Base-by-base conservation (phyloP, 2,113 vertebrate species). In the Pao palembangensis region DNA sequence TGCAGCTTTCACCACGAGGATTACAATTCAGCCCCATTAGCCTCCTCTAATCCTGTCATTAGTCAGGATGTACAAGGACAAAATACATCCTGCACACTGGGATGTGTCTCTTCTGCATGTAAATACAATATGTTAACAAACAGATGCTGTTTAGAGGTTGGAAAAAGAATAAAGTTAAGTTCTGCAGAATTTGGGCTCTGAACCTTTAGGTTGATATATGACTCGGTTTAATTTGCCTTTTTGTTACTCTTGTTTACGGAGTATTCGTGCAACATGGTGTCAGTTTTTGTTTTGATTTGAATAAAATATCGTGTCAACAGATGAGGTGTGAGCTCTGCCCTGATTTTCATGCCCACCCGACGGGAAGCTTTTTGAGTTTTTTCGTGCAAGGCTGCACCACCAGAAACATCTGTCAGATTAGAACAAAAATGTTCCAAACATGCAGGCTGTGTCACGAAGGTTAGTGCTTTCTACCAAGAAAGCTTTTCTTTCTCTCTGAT, bases 11-110 rank as follows among this genome's bases (percentile, higher is more conserved):
- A 71, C 70, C 38, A 3, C 2, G 34, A 62, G 83, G 75, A 85
- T 85, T 83, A 82, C 71, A 69, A 78, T 86, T 78, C 83, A 73
- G 55, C 58, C 66, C 61, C 51, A 51, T 59, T 65, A 52, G 64
- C 66, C 14, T 51, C 48, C 66, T 59, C 70, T 83, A 87, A 85
- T 85, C 75, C 55, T 6, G 63, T 85, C 82, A 79, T 83, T 82
- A 79, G 58, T 87, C 75, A 78, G 71, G 67, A 62, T 74, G 68
- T 76, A 56, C 19, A 42, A 71, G 77, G 71, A 82, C 61, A 73
- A 25, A 59, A 46, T 64, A 69, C 64, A 66, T 67, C 57, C 75
- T 51, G 57, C 49, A 51, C 55, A 49, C 61, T 2, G 0, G 17
- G 51, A n/a, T 8, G 41, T 12, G 34, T 63, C 55, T 52, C 31